Percentiles rank a stretch among this genome's conserved stretches.
Conservation (phyloP, 2,113 vertebrate species). For the Phrynosoma blainvillii region DNA sequence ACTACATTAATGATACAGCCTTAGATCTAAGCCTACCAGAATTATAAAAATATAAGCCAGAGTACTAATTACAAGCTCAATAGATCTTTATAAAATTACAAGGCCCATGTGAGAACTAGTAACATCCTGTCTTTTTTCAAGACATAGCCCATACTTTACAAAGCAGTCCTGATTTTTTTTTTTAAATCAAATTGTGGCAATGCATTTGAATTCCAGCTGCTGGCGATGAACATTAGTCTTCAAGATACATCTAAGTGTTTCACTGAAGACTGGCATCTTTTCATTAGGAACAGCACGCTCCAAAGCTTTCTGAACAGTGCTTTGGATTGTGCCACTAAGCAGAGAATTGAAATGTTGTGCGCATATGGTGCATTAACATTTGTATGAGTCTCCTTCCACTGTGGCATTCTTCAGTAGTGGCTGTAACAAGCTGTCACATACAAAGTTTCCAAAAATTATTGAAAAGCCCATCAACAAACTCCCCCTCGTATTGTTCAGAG, state of each 20-base stretch:
- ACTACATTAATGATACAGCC: not conserved
- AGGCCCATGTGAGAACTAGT: too few relatives aligned
- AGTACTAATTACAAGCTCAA: not conserved
- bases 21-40: not conserved
- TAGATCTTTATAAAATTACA: not conserved
- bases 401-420: constrained; percentile 27
- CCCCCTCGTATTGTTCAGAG: constrained; percentile 16
- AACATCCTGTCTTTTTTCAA: not conserved
- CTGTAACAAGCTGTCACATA: constrained; percentile 39
- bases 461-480: constrained; percentile 26
- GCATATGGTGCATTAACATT: constrained; percentile 49
- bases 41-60: not conserved
- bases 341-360: constrained; percentile 51
- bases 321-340: constrained; percentile 46
- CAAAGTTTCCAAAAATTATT: constrained; percentile 41
- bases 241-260: constrained; percentile 8
- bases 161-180: not conserved
- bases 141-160: not conserved
- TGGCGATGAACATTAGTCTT: not conserved
- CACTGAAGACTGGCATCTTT: constrained; percentile 38
- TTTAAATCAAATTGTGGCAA: not conserved
- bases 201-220: not conserved
- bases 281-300: constrained; percentile 3
- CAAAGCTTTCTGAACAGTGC: constrained; percentile 33
- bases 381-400: constrained; percentile 48